These are phyloP conservation scores for Drosophila merina DNA, from an alignment of 2,888 invertebrate species.

Conservation along the genomic window DNA sequence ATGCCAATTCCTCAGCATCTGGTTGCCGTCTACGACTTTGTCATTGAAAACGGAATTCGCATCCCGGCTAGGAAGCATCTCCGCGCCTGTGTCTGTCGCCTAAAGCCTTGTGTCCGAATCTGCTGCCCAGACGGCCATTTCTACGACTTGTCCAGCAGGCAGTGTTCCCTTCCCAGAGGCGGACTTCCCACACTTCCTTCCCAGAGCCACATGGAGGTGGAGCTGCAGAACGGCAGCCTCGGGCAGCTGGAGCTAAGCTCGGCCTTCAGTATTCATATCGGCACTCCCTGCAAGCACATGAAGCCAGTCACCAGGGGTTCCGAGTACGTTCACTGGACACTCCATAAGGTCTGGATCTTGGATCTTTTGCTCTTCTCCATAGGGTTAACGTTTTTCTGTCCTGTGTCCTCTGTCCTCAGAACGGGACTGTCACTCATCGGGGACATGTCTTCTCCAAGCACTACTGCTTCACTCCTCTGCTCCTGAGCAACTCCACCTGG, in stretches of 20 bases:
- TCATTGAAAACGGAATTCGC: conserved; percentile 71
- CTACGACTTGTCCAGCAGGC: conserved; percentile 57
- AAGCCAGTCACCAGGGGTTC: conserved; percentile 52
- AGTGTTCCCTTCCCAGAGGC: conserved; percentile 34
- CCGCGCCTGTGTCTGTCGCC: conserved; percentile 81
- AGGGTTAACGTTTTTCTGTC: too few relatives aligned
- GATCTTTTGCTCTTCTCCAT: too few relatives aligned
- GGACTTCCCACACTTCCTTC: conserved; percentile 9
- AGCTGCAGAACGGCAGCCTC: conserved; percentile 56
- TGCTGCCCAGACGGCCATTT: conserved; percentile 76
- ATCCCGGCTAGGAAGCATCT: conserved; percentile 68
- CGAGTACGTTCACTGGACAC: conserved; percentile 56
- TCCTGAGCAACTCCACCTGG: conserved; percentile 58
- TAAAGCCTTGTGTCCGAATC: conserved; percentile 81
- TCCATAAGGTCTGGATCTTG: conserved; percentile 54
- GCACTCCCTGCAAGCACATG: conserved; percentile 75
- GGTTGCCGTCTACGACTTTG: conserved; percentile 77
- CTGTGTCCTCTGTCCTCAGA: conserved; percentile 38
- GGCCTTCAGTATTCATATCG: conserved; percentile 64
- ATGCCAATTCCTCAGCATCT: conserved; percentile 73
- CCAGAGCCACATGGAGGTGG: conserved; percentile 50
- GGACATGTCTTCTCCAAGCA: conserved; percentile 68
- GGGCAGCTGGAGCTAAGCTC: conserved; percentile 36
- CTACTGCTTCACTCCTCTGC: conserved; percentile 70
- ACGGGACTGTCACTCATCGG: conserved; percentile 71